Evolutionary conservation across 2,888 invertebrate species (phyloP), one percentile per base, ranked within the genome.

Genomic region (Hirudinaria manillensis): DNA sequence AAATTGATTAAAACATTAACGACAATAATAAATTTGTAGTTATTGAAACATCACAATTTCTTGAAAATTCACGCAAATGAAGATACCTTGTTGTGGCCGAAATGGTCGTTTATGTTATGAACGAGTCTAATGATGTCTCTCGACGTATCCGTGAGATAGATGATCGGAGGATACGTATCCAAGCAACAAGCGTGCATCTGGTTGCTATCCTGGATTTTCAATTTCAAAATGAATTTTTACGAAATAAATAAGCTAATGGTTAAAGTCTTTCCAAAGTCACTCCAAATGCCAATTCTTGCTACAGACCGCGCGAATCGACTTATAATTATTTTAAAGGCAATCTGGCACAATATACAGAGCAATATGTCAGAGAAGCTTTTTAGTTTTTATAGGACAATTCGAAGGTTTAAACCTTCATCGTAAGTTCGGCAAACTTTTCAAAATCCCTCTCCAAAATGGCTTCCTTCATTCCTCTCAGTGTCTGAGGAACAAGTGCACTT

Each of bases 101-200:
- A 88, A 36, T 87, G 84, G 66, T 89, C 87, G 85, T 99, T 99
- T 83, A 91, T 94, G 29, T 87, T 87, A 86, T 97, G 94, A 72
- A 97, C 89, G 76, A 95, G 86, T 77, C 91, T 88, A 4, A 91
- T 89, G 75, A 99, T 90, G 34, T 89, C 87, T 83, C 91, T 90
- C 0, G 98, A 97, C 0, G 89, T 88, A 82, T 94, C 92, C 82
- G 92, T 96, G 90, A 98, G 90, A 84, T 99, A 99, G 21, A 90
- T 88, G 84, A 92, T 91, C 0, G 99, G 97, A 29, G 99, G 98
- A 87, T 89, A 94, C 0, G 97, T 92, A 84, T 98, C 98, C 77
- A 94, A 86, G 81, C 93, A 93, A 36, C 93, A 88, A 0, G 96
- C 94, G 88, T 99, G 99, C 82, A 99, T 91, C 84, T 96, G 93